phyloP scores from a whole-genome alignment of 2,888 invertebrate genomes.

The Drosophila hamatofila region DNA sequence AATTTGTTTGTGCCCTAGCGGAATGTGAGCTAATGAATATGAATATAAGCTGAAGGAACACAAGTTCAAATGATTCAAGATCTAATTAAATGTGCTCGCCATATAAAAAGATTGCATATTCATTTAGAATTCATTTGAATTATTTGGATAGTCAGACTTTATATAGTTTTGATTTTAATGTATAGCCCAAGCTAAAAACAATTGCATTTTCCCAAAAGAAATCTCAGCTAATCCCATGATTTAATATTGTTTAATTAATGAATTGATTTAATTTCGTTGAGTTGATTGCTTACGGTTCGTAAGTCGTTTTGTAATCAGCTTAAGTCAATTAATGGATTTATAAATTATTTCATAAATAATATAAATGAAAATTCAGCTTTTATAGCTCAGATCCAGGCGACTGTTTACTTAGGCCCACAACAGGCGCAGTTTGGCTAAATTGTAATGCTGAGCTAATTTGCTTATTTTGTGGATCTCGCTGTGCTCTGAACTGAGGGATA shows the following conservation, averaged over 20 bases:
- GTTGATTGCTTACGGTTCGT: not conserved
- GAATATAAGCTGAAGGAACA: conserved; percentile 31
- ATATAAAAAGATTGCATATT: conserved; percentile 29
- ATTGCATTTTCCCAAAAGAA: not conserved
- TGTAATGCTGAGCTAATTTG: conserved; percentile 64
- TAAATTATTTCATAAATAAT: conserved; percentile 23
- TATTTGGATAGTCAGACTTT: not conserved
- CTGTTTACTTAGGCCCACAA: conserved; percentile 42
- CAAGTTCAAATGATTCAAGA: conserved; percentile 27
- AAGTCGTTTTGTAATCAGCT: not conserved
- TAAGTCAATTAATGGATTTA: conserved; percentile 6
- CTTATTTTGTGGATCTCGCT: conserved; percentile 50
- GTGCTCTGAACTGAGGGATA: not conserved
- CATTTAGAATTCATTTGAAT: conserved; percentile 13
- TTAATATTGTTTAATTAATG: conserved; percentile 2
- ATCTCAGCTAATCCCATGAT: not conserved
- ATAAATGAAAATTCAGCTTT: not conserved
- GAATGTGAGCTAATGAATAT: conserved; percentile 42
- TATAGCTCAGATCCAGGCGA: not conserved
- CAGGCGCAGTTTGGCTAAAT: conserved; percentile 34
- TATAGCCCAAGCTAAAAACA: not conserved
- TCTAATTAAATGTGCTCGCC: conserved; percentile 38
- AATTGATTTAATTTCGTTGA: not conserved
- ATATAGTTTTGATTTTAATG: not conserved
- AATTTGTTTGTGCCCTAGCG: conserved; percentile 22